Percentiles rank a stretch among this genome's conserved stretches.
Evolutionary conservation across 2,888 invertebrate genomes (phyloP).

Genomic region (Omphaloscelis lunosa): DNA sequence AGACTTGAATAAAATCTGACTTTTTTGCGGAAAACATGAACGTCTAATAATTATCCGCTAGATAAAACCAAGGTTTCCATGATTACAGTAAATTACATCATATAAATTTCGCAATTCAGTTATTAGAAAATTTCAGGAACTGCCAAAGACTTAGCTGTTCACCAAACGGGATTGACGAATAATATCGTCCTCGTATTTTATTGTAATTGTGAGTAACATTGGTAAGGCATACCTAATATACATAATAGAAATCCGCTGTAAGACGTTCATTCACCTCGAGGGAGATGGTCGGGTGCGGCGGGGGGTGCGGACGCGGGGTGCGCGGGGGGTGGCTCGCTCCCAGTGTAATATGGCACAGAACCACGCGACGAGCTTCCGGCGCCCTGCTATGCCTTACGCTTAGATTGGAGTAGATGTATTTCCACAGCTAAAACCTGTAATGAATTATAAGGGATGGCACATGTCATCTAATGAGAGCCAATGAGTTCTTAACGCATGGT

Average conservation of each 20-base stretch:
- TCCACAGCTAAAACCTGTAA: constrained; percentile 43
- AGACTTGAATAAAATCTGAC: neutral
- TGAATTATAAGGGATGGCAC: constrained; percentile 36
- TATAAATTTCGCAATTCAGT: neutral
- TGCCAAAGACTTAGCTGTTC: neutral
- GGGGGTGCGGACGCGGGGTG: constrained; percentile 51
- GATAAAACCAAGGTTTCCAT: neutral
- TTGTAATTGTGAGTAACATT: constrained; percentile 54
- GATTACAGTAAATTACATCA: neutral
- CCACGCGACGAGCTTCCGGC: constrained; percentile 70
- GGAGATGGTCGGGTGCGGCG: constrained; percentile 67
- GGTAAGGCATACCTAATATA: constrained; percentile 71
- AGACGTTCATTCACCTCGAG: constrained; percentile 84
- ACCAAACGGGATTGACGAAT: constrained; percentile 9
- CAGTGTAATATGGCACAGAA: constrained; percentile 60
- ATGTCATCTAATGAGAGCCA: constrained; percentile 22
- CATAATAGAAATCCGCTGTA: constrained; percentile 78
- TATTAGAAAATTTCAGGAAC: neutral
- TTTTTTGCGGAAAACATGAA: neutral
- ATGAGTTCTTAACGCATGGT: neutral
- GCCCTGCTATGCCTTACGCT: constrained; percentile 57
- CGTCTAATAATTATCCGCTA: neutral
- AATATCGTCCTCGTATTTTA: constrained; percentile 25
- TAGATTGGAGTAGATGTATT: constrained; percentile 56
- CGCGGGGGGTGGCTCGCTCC: constrained; percentile 55